A percentile compares a stretch with the other conserved stretches of the same genome.
Conservation (phyloP, 2,888 invertebrate species). For the Tetragnatha montana region DNA sequence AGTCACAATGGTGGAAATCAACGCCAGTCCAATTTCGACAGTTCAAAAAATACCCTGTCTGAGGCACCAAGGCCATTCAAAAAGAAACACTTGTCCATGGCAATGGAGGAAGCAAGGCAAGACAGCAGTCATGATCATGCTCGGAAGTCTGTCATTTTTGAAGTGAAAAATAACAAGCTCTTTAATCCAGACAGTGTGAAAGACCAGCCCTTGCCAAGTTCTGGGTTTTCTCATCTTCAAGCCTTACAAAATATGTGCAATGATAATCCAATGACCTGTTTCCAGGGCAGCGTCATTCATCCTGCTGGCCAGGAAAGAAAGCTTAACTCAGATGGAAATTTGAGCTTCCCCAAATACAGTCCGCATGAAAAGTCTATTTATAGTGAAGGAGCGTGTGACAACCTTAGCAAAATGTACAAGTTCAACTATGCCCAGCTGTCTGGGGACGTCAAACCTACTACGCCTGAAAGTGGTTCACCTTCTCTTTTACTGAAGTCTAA, state of each 20-base stretch:
- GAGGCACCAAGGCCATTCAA: slow-evolving; percentile 40
- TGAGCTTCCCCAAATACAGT: background rate
- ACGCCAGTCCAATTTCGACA: slow-evolving; percentile 9
- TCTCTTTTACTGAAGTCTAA: slow-evolving; percentile 46
- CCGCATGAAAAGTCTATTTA: slow-evolving; percentile 33
- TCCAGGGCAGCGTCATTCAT: slow-evolving; percentile 41
- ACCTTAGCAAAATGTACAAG: slow-evolving; percentile 46
- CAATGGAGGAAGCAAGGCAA: slow-evolving; percentile 2
- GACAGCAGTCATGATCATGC: slow-evolving; percentile 13
- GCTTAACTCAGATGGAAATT: background rate
- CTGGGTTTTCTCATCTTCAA: slow-evolving; percentile 60
- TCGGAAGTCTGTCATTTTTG: slow-evolving; percentile 52
- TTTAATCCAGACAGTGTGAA: slow-evolving; percentile 38
- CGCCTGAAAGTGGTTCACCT: slow-evolving; percentile 5
- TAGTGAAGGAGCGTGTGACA: slow-evolving; percentile 41
- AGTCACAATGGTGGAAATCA: slow-evolving; percentile 8
- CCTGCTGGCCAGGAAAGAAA: slow-evolving; percentile 20
- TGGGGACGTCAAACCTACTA: slow-evolving; percentile 5
- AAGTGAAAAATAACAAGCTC: slow-evolving; percentile 43
- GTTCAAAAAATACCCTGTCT: slow-evolving; percentile 11
- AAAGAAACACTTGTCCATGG: slow-evolving; percentile 43
- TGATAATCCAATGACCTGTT: slow-evolving; percentile 52
- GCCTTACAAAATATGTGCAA: slow-evolving; percentile 67
- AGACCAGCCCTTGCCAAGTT: background rate
- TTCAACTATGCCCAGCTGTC: slow-evolving; percentile 41